Evolutionary conservation across 2,888 invertebrate species (phyloP).

Genomic region (Digitonthophagus gazella): DNA sequence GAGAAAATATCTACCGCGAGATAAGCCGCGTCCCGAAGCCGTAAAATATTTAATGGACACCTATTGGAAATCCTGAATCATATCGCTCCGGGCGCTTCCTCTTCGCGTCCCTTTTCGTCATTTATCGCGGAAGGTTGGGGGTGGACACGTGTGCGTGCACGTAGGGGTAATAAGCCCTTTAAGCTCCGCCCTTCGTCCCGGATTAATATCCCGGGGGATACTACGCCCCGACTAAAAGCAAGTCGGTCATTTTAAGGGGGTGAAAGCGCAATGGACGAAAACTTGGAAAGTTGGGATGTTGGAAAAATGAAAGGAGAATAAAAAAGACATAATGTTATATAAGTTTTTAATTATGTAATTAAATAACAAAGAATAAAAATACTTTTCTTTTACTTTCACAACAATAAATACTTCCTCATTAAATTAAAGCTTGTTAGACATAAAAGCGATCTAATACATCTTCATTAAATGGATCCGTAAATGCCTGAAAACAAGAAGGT

Average conservation of each 20-base stretch:
- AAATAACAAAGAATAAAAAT: too few species aligned
- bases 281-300: not conserved
- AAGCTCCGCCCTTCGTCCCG: slow-evolving; percentile 22
- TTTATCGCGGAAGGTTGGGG: slow-evolving; percentile 21
- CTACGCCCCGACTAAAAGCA: slow-evolving; percentile 17
- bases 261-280: slow-evolving; percentile 25
- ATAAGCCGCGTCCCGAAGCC: slow-evolving; percentile 25
- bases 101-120: slow-evolving; percentile 14
- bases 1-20: slow-evolving; percentile 22
- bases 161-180: slow-evolving; percentile 25
- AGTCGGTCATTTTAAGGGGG: slow-evolving; percentile 27
- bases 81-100: slow-evolving; percentile 22
- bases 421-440: not conserved
- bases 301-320: too few species aligned
- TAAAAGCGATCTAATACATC: not conserved
- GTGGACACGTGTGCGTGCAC: slow-evolving; percentile 24
- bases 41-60: slow-evolving; percentile 29
- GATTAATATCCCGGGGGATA: slow-evolving; percentile 28
- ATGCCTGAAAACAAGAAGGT: not conserved
- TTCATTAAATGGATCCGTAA: not conserved
- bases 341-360: too few species aligned
- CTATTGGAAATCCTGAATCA: slow-evolving; percentile 28
- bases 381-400: too few species aligned
- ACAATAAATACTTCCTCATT: not conserved
- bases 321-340: too few species aligned